Percentiles rank a stretch among this genome's conserved stretches.
Conservation (phyloP, 37 sponge, comb jelly and placozoan species). For the Spongia lamella region DNA sequence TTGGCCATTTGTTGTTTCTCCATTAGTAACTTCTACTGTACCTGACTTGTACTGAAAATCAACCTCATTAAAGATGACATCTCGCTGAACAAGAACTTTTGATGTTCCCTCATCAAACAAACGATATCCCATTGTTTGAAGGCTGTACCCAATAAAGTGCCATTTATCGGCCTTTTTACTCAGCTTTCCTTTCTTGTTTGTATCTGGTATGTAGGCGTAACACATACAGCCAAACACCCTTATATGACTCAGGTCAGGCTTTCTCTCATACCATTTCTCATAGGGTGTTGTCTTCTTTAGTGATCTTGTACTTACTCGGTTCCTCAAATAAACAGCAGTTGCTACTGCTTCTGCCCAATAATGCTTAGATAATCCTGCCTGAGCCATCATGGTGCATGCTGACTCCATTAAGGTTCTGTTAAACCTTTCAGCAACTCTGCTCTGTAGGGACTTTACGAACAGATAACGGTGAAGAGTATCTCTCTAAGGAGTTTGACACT, state of each 20-base stretch:
- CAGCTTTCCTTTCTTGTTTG: conserved; percentile 3
- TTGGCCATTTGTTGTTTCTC: neutral
- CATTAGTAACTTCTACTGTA: neutral
- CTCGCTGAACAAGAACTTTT: neutral
- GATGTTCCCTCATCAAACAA: conserved; percentile 7
- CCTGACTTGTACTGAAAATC: conserved; percentile 36
- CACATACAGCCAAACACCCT: neutral
- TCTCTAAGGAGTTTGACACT: too few species aligned
- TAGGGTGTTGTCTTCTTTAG: neutral
- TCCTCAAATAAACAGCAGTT: neutral
- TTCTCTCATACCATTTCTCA: neutral
- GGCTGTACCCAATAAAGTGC: neutral
- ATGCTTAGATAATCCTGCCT: too few species aligned
- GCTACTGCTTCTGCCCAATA: conserved; percentile 15
- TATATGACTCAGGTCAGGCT: conserved; percentile 9
- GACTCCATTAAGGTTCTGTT: conserved; percentile 3
- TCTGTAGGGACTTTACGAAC: too few species aligned
- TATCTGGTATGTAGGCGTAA: conserved; percentile 4
- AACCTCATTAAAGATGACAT: conserved; percentile 12
- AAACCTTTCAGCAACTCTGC: neutral
- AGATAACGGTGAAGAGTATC: neutral
- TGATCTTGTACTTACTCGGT: neutral
- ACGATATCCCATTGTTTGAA: neutral
- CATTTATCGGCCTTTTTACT: conserved; percentile 8
- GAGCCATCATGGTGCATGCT: too few species aligned